Evolutionary conservation across 2,113 vertebrate species (phyloP), one percentile per base, ranked within the genome.

Genomic region (Sander lucioperca): DNA sequence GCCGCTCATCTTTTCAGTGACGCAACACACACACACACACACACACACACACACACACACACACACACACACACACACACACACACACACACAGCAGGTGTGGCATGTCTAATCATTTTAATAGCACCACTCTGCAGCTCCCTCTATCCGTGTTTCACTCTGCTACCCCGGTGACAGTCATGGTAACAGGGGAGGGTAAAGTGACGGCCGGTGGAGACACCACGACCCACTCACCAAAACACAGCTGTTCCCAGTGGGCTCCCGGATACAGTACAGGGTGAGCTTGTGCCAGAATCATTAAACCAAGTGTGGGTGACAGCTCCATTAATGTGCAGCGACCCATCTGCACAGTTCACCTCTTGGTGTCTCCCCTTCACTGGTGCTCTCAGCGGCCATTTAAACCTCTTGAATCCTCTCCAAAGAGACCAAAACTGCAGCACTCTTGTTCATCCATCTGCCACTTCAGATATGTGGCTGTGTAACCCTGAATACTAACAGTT

Each of bases 91-190:
- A 61, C 50, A n/a, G n/a, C 92, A 92, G 91, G 92, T 94, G 93
- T 90, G 89, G 78, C 90, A 53, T 77, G 83, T 88, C 91, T 92
- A 95, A 95, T 94, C 86, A 93, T 85, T 92, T 83, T 93, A 94
- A 94, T 93, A 86, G 85, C 74, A 64, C 30, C 53, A 65, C 63
- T 71, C 78, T 71, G 43, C 75, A 74, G 83, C 83, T 75, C 75
- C 70, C 71, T 45, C 48, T 67, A 45, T 61, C 72, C 19, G 18
- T 39, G 89, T 87, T 79, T 81, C 89, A 80, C 88, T 90, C 85
- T 53, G 74, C 88, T 88, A 82, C 92, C 84, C 88, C 3, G 8
- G 85, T 93, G 92, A 94, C 94, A 95, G 89, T 64, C 80, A 75
- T 69, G 78, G 64, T 86, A 84, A 75, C 18, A 33, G 86, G 74